These are phyloP conservation scores for Augiades crinisus DNA, from an alignment of 2,888 invertebrate genomes.

Conservation along the genomic window DNA sequence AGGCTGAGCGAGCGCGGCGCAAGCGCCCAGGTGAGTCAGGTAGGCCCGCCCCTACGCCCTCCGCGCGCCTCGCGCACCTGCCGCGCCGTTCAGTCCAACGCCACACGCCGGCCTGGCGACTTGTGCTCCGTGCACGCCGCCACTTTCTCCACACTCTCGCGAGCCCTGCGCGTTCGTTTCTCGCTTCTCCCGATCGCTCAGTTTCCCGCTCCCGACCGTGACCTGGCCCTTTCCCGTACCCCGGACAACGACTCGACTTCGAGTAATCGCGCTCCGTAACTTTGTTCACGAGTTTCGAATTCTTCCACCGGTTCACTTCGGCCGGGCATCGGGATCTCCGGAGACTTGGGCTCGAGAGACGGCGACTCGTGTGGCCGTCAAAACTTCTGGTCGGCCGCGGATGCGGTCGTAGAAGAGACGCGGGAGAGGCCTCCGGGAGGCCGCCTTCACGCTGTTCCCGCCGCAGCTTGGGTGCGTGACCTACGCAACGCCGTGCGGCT, in stretches of 20 bases:
- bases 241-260: conserved; percentile 42
- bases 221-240: conserved; percentile 53
- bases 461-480: conserved; percentile 80
- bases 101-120: conserved; percentile 64
- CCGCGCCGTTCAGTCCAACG: conserved; percentile 56
- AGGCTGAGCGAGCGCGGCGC: conserved; percentile 70
- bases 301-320: conserved; percentile 36
- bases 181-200: conserved; percentile 73
- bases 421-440: conserved; percentile 77
- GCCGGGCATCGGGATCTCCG: conserved; percentile 34
- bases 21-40: conserved; percentile 80
- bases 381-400: conserved; percentile 68
- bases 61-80: conserved; percentile 72
- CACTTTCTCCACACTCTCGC: conserved; percentile 77
- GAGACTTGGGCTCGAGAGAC: conserved; percentile 41
- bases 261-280: conserved; percentile 46
- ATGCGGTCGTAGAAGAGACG: conserved; percentile 76
- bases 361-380: conserved; percentile 69
- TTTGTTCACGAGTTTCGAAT: conserved; percentile 42
- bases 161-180: conserved; percentile 74
- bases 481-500: conserved; percentile 78
- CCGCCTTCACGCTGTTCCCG: conserved; percentile 81
- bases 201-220: conserved; percentile 69
- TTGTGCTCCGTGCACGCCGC: conserved; percentile 78
- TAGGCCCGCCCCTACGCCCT: conserved; percentile 75